phyloP scores from a whole-genome alignment of 2,888 invertebrate species.

The Drosophila subquinaria region DNA sequence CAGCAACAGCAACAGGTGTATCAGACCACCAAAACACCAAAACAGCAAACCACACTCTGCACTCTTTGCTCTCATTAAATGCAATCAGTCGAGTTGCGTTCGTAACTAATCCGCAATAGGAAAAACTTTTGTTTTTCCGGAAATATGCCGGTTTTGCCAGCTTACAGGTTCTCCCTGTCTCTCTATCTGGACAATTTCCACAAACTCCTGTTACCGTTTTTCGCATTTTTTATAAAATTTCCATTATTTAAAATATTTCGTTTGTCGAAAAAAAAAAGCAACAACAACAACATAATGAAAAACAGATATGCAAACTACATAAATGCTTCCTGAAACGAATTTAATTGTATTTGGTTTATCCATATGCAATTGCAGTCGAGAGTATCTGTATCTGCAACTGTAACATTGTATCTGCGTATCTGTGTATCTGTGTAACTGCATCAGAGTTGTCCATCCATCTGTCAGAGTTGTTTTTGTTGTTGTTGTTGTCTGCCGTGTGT shows the following conservation, averaged over 20 bases:
- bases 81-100: conserved; percentile 28
- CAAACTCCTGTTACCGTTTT: conserved; percentile 1
- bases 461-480: conserved; percentile 25
- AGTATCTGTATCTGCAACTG: conserved; percentile 26
- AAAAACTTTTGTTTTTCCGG: conserved; percentile 50
- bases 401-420: conserved; percentile 50
- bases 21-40: conserved; percentile 28
- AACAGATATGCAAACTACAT: conserved; percentile 60
- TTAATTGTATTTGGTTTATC: conserved; percentile 68
- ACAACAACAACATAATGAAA: neutral
- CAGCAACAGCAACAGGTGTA: conserved; percentile 13
- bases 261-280: conserved; percentile 12
- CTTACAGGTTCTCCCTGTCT: conserved; percentile 5
- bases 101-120: conserved; percentile 37
- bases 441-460: conserved; percentile 64
- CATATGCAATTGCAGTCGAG: conserved; percentile 26
- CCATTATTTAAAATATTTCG: conserved; percentile 37
- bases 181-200: neutral
- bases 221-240: conserved; percentile 39
- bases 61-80: conserved; percentile 22
- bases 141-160: neutral
- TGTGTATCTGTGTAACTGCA: conserved; percentile 19
- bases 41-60: conserved; percentile 4
- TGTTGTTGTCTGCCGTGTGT: conserved; percentile 26
- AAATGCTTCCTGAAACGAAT: conserved; percentile 78